Evolutionary conservation across 2,797 vertebrate genomes (phyloP).

Genomic region (Poecilia picta): DNA sequence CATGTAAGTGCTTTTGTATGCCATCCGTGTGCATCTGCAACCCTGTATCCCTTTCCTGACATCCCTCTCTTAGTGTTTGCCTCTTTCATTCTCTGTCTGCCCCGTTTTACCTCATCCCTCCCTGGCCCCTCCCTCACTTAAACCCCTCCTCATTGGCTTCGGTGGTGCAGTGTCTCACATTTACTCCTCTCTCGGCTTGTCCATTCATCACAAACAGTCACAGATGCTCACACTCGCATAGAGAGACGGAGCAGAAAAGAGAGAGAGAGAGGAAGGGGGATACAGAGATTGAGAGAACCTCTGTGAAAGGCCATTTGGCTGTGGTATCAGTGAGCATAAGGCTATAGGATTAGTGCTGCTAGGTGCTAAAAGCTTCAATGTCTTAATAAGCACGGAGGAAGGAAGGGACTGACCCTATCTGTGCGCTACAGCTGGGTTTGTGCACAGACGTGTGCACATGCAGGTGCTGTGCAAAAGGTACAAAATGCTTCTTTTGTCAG

Average conservation of each 20-base stretch:
- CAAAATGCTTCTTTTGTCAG: conserved; percentile 43
- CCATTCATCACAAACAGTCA: conserved; percentile 70
- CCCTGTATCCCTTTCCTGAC: conserved; percentile 12
- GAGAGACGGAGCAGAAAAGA: conserved; percentile 21
- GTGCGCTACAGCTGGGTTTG: conserved; percentile 48
- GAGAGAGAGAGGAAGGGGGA: conserved; percentile 9
- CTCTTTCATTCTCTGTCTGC: conserved; percentile 39
- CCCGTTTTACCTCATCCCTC: background rate
- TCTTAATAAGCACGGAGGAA: conserved; percentile 71
- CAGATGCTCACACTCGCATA: conserved; percentile 52
- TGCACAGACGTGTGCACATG: conserved; percentile 28
- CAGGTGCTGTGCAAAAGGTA: conserved; percentile 56
- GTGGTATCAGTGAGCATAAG: conserved; percentile 65
- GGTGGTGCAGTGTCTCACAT: conserved; percentile 64
- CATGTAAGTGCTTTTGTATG: conserved; percentile 71
- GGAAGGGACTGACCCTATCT: conserved; percentile 34
- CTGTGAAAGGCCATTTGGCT: conserved; percentile 68
- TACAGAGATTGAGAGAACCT: conserved; percentile 27
- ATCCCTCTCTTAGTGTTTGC: conserved; percentile 32
- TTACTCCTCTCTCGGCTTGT: conserved; percentile 55
- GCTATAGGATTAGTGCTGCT: conserved; percentile 78
- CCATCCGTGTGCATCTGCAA: conserved; percentile 56
- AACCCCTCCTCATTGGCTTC: conserved; percentile 56
- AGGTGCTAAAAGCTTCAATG: conserved; percentile 76
- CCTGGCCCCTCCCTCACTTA: background rate